A percentile compares a stretch with the other conserved stretches of the same genome.
Evolutionary conservation across 2,113 vertebrate species (phyloP).

Genomic region (Dendrocopos noguchii): DNA sequence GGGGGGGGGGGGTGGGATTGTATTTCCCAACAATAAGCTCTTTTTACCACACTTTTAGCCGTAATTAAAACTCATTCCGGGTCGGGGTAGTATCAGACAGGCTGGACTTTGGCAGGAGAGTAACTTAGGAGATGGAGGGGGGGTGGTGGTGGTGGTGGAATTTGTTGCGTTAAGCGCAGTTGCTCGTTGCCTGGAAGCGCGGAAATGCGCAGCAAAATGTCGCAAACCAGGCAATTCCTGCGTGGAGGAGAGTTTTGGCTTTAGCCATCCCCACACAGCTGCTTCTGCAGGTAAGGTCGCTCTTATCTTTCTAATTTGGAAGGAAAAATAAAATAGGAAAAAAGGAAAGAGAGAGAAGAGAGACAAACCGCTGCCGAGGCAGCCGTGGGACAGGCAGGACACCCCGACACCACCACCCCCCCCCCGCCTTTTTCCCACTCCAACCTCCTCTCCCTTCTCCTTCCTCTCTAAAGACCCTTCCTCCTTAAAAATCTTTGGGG

Average conservation of each 20-base stretch:
- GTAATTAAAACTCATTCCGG: not conserved
- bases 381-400: not conserved
- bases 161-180: not conserved
- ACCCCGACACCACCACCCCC: too few species aligned
- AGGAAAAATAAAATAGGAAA: not conserved
- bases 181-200: not conserved
- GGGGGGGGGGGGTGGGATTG: not conserved
- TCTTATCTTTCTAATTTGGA: not conserved
- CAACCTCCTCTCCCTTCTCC: not conserved
- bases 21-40: not conserved
- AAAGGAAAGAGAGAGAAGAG: not conserved
- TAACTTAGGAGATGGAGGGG: not conserved
- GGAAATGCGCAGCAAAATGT: not conserved
- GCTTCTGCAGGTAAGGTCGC: conserved; percentile 34
- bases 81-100: not conserved
- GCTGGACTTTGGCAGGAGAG: not conserved
- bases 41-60: not conserved
- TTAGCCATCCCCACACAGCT: not conserved
- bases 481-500: not conserved
- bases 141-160: too few species aligned
- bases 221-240: not conserved
- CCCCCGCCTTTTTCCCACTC: not conserved
- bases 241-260: not conserved
- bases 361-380: not conserved
- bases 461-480: not conserved